Base-by-base conservation (phyloP, 2,113 vertebrate species). In the Pholis gunnellus region DNA sequence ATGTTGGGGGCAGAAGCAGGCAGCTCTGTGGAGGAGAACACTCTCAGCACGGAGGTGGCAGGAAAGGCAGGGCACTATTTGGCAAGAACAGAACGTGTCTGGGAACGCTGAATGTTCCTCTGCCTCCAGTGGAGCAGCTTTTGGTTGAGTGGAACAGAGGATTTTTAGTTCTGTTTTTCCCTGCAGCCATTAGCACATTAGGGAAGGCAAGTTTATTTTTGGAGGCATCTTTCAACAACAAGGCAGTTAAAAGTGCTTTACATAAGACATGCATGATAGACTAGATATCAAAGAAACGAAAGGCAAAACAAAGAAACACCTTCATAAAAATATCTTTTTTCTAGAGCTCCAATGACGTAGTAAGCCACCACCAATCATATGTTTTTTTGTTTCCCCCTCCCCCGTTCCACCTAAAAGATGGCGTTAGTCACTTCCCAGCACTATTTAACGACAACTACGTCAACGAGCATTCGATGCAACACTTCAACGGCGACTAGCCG, bases 1-100 rank as follows among this genome's bases (percentile, higher is more conserved):
- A 42, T 50, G 72, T 71, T 46, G 75, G 68, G 67, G 56, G 72
- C 52, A 78, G 74, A 60, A 68, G 63, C 29, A 50, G 38, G 80
- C 52, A 34, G 60, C 87, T 75, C 69, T 54, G 83, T 9, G 27
- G 82, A 18, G 78, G 40, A 40, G 54, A 59, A 75, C 70, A 25
- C 64, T 74, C 75, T 73, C 75, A 83, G 71, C 66, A 75, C 15
- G 61, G 81, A 86, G 84, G 81, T 64, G 87, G 70, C 74, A 73
- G 74, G 18, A 48, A 14, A 82, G 44, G 63, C 57, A 40, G 42
- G 38, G 50, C 67, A 46, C 65, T 22, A 38, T 78, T 86, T 86
- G 87, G 84, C 74, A 79, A 68, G 81, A 84, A 79, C 78, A 87
- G 42, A 34, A n/a, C n/a, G 48, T 84, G 54, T 89, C 72, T 65